Conservation (phyloP, 2,888 invertebrate species). For the Amblyjoppa proteus region DNA sequence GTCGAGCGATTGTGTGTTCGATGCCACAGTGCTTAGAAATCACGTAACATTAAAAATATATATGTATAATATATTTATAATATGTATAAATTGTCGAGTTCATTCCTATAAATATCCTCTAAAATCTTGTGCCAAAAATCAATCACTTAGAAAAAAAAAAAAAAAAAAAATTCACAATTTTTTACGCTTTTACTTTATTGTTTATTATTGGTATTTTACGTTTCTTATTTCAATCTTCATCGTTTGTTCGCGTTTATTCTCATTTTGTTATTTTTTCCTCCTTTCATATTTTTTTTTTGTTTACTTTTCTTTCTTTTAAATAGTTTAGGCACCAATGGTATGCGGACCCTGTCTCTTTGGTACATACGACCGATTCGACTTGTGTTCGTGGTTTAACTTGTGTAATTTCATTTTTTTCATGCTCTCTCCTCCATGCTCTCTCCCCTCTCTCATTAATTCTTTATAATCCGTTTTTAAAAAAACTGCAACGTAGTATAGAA, state of each 20-base stretch:
- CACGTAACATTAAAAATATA: constrained; percentile 85
- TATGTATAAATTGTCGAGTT: constrained; percentile 85
- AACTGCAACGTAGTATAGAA: constrained; percentile 52
- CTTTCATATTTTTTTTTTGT: constrained; percentile 59
- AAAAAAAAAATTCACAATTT: constrained; percentile 80
- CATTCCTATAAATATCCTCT: constrained; percentile 84
- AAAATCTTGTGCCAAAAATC: constrained; percentile 84
- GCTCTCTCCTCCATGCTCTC: constrained; percentile 29
- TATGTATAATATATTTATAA: constrained; percentile 76
- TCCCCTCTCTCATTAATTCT: constrained; percentile 38
- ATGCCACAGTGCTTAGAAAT: constrained; percentile 84
- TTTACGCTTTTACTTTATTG: constrained; percentile 71
- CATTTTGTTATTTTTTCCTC: constrained; percentile 68
- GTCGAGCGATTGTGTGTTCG: constrained; percentile 70
- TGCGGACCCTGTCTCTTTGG: constrained; percentile 85
- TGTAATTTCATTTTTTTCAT: constrained; percentile 60
- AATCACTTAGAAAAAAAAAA: constrained; percentile 79
- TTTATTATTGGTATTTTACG: constrained; percentile 58
- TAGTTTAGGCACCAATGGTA: constrained; percentile 85
- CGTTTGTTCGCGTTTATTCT: constrained; percentile 74
- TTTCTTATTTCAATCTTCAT: constrained; percentile 73
- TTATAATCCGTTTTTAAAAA: constrained; percentile 41
- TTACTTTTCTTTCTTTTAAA: constrained; percentile 73
- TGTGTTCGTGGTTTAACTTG: constrained; percentile 76
- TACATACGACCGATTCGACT: constrained; percentile 84